Base-by-base conservation (phyloP, 2,888 invertebrate species). In the Caenorhabditis doughertyi region DNA sequence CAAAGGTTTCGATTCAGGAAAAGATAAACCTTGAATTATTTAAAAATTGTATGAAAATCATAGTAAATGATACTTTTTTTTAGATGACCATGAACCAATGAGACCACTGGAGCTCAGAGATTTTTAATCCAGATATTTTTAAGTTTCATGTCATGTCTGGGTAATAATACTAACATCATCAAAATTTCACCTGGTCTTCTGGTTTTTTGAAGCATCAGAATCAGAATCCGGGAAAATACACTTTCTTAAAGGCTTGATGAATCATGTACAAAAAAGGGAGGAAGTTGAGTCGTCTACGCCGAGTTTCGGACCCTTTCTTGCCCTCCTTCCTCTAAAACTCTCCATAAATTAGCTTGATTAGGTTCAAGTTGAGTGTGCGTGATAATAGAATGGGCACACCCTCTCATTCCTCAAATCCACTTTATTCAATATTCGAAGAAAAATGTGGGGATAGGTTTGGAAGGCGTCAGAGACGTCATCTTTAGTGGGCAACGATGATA, bases 321-420 rank as follows among this genome's bases (percentile, higher is more conserved):
- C 18, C 44, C 18, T 47, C 44, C 32, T 35, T 62, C 21, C 32
- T 58, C 58, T 18, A 13, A 16, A 32, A 44, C 25, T 55, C 62
- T 35, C 18, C 25, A 21, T 25, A 64, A 73, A 73, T 73, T 73
- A 51, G 73, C 62, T 73, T 73, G 73, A 64, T 73, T 64, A 55
- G 64, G 73, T 55, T 39, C 53, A 64, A 55, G 18, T 27, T 21
- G 47, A 49, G 64, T 18, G 47, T 55, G 53, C 72, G 23, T 70
- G 70, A 56, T 70, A 51, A 72, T 32, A 25, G 65, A 56, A 39
- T 53, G 64, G n/a, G 64, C 56, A 58, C 55, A 27, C 58, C 44
- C 39, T 32, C 51, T 25, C 25, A 51, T 11, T 44, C 21, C 47
- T 13, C 23, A 25, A 13, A 49, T 42, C 18, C 42, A 21, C 27